phyloP scores from a whole-genome alignment of 2,113 vertebrate species.

The Siniperca knerii region DNA sequence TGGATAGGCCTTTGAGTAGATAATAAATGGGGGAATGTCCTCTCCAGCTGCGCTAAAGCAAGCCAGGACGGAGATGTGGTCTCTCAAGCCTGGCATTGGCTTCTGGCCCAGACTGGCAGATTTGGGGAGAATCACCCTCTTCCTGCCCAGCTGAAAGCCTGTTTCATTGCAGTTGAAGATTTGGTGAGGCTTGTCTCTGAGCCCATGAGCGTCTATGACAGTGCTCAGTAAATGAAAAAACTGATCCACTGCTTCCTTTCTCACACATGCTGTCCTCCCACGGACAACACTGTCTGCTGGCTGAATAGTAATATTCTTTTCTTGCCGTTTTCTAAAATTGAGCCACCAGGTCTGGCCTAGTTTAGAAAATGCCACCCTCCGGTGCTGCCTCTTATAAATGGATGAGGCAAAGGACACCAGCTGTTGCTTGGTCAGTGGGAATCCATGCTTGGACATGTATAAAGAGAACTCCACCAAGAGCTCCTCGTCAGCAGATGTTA shows the following conservation, averaged over 20 bases:
- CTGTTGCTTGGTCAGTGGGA: slow-evolving; percentile 80
- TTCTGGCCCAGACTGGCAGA: slow-evolving; percentile 66
- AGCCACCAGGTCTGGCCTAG: slow-evolving; percentile 82
- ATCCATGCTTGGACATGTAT: slow-evolving; percentile 78
- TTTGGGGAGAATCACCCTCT: slow-evolving; percentile 65
- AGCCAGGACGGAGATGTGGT: slow-evolving; percentile 74
- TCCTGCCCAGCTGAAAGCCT: slow-evolving; percentile 74
- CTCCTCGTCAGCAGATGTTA: slow-evolving; percentile 76
- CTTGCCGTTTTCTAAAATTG: slow-evolving; percentile 78
- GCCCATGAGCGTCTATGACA: slow-evolving; percentile 56
- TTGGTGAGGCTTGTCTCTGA: slow-evolving; percentile 69
- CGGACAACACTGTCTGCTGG: slow-evolving; percentile 68
- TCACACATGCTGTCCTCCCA: slow-evolving; percentile 69
- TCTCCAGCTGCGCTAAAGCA: slow-evolving; percentile 74
- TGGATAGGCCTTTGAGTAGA: slow-evolving; percentile 78
- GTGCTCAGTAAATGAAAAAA: slow-evolving; percentile 71
- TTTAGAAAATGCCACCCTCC: slow-evolving; percentile 78
- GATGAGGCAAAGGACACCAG: slow-evolving; percentile 79
- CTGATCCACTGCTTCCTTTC: slow-evolving; percentile 76
- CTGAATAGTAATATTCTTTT: slow-evolving; percentile 79
- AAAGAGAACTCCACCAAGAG: slow-evolving; percentile 77
- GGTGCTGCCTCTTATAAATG: slow-evolving; percentile 78
- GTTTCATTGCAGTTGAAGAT: slow-evolving; percentile 77
- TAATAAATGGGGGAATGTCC: slow-evolving; percentile 76
- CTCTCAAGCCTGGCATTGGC: slow-evolving; percentile 58